Evolutionary conservation across 2,888 invertebrate species (phyloP).

Genomic region (Villa cingulata): DNA sequence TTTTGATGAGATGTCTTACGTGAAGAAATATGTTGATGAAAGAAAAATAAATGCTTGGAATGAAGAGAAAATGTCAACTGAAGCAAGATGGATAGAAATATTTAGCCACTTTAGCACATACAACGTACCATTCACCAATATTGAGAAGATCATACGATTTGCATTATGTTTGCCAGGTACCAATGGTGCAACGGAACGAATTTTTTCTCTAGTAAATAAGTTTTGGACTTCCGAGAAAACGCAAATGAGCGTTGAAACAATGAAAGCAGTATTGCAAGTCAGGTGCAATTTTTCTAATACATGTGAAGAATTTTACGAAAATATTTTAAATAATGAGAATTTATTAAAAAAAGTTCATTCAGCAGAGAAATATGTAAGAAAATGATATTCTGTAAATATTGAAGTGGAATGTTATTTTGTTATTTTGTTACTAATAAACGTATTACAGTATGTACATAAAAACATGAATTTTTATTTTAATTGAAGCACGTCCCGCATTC

Average conservation of each 20-base stretch:
- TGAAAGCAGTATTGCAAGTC: background rate
- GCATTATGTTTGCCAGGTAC: slow-evolving; percentile 4
- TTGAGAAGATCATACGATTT: slow-evolving; percentile 4
- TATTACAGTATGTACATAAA: no score
- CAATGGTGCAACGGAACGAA: slow-evolving; percentile 6
- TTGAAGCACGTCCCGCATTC: no score
- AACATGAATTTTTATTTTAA: no score
- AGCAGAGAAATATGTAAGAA: no score
- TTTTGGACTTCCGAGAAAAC: background rate
- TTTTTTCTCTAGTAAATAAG: background rate
- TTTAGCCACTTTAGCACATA: slow-evolving; percentile 4
- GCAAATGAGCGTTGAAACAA: background rate
- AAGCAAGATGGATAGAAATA: slow-evolving; percentile 7
- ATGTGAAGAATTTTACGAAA: background rate
- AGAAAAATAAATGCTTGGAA: slow-evolving; percentile 7
- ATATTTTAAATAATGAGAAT: background rate
- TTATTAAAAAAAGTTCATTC: background rate
- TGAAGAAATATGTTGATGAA: slow-evolving; percentile 5
- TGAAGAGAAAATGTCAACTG: background rate
- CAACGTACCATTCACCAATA: slow-evolving; percentile 3
- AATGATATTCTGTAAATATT: no score
- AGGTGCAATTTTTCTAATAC: background rate
- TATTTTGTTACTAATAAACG: no score
- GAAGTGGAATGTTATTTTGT: no score
- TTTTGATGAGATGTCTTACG: slow-evolving; percentile 8